Percentiles rank a stretch among this genome's conserved stretches.
phyloP scores from a whole-genome alignment of 1,140 invertebrate species.

The Atopsyche davidsoni region DNA sequence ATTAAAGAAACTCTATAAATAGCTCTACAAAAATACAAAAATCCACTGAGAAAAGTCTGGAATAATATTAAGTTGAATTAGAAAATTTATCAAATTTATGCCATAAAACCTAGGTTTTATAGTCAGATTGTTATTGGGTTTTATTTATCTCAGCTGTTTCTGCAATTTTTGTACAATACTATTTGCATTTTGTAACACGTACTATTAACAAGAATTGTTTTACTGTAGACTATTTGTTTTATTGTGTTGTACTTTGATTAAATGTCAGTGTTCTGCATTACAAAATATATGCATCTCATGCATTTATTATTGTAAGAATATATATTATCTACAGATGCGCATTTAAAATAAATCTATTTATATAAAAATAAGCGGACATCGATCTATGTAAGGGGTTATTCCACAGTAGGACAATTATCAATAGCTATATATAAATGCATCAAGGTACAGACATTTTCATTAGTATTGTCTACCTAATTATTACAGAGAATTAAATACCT shows the following conservation, averaged over 20 bases:
- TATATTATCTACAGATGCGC: constrained; percentile 15
- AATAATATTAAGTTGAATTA: too few relatives aligned
- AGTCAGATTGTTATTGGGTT: too few relatives aligned
- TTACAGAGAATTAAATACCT: background rate
- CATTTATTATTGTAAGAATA: background rate
- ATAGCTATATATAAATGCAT: constrained; percentile 7
- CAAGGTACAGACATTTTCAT: constrained; percentile 13
- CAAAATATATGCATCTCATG: constrained; percentile 5
- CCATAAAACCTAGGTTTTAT: too few relatives aligned
- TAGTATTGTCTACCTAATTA: constrained; percentile 14
- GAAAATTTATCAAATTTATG: too few relatives aligned
- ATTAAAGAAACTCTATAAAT: too few relatives aligned
- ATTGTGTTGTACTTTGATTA: constrained; percentile 10
- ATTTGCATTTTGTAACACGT: too few relatives aligned
- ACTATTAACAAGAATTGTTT: constrained; percentile 10
- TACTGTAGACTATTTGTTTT: constrained; percentile 3
- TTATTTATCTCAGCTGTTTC: too few relatives aligned
- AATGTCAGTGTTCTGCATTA: background rate
- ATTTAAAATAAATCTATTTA: constrained; percentile 18
- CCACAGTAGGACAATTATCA: too few relatives aligned
- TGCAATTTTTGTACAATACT: too few relatives aligned
- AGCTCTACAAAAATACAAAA: too few relatives aligned
- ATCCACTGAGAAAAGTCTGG: background rate
- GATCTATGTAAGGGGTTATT: constrained; percentile 12
- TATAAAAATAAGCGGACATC: constrained; percentile 27